Evolutionary conservation across 2,113 vertebrate species (phyloP).

Genomic region (Elephas maximus): DNA sequence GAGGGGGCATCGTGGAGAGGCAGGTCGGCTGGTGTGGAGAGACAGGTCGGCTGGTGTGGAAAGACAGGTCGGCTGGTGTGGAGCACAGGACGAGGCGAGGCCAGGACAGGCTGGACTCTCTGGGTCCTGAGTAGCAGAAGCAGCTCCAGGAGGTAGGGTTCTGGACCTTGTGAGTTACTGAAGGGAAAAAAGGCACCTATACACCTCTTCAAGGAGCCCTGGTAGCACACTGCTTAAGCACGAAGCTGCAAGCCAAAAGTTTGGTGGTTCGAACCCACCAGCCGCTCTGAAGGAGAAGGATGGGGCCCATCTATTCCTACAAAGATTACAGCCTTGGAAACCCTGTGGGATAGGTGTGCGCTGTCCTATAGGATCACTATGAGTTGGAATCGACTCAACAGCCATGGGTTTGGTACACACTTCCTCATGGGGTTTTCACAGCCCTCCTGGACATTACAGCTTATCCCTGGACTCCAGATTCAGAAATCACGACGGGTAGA

Average conservation of each 20-base stretch:
- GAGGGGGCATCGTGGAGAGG: not conserved
- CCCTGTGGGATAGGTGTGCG: not conserved
- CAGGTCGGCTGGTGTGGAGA: rapidly evolving
- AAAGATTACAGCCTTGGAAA: not conserved
- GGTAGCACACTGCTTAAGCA: not conserved
- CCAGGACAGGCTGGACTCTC: rapidly evolving
- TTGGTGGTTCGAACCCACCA: not conserved
- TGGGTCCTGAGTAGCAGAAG: not conserved
- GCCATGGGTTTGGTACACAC: too few species aligned
- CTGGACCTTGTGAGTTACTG: rapidly evolving
- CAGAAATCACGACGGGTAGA: not conserved
- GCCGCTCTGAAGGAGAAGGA: not conserved
- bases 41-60: not conserved
- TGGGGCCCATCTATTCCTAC: too few species aligned
- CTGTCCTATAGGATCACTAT: not conserved
- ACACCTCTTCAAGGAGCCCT: not conserved
- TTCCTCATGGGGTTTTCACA: not conserved
- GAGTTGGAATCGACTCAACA: too few species aligned
- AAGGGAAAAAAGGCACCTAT: rapidly evolving
- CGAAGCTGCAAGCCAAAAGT: not conserved
- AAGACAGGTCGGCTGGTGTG: rapidly evolving
- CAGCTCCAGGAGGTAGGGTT: not conserved
- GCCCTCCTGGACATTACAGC: rapidly evolving
- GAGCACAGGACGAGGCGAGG: not conserved
- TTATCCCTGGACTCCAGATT: not conserved